These are phyloP conservation scores for Tragopan temminckii DNA, from an alignment of 2,797 vertebrate species.

Conservation along the genomic window DNA sequence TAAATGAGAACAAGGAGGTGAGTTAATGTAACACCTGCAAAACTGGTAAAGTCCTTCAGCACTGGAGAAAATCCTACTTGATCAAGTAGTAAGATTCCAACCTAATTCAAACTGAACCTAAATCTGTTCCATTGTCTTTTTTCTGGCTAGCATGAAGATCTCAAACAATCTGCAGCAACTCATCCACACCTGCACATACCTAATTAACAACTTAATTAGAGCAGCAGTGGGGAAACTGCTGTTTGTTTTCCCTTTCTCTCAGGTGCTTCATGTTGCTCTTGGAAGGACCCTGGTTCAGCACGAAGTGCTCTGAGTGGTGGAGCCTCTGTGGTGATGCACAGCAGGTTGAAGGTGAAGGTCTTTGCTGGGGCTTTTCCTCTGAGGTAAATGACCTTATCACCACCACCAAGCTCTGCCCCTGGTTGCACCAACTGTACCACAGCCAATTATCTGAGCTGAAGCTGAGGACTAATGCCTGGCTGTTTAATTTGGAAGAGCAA, in stretches of 20 bases:
- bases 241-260: background rate
- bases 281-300: background rate
- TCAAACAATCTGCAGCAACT: background rate
- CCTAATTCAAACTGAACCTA: background rate
- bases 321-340: fast-evolving
- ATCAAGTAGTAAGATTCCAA: background rate
- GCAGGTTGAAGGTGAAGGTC: constrained; percentile 11
- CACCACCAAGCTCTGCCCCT: background rate
- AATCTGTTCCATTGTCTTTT: background rate
- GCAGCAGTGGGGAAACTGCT: background rate
- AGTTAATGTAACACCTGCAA: background rate
- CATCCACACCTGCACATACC: background rate
- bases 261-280: background rate
- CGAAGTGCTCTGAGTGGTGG: fast-evolving
- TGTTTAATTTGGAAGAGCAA: constrained; percentile 4
- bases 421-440: fast-evolving
- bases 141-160: background rate
- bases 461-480: background rate
- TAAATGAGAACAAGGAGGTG: background rate
- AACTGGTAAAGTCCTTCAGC: background rate
- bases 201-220: constrained; percentile 37
- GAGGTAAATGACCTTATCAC: background rate
- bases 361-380: background rate
- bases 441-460: background rate
- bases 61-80: background rate